Conservation (phyloP, 2,888 invertebrate genomes). For the Parochlus steinenii region DNA sequence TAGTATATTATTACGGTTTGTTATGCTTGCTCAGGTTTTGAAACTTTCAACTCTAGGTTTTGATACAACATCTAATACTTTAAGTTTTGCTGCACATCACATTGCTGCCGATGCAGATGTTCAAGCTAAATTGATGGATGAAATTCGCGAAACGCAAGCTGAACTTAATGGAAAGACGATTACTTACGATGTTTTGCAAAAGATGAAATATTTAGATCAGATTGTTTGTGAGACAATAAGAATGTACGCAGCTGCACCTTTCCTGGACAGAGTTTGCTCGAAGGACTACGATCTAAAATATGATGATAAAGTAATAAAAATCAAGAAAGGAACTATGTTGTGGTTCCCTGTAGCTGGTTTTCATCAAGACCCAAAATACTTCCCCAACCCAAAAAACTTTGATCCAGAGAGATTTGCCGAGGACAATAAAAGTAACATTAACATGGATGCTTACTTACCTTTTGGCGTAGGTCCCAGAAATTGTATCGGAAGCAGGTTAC, state of each 20-base stretch:
- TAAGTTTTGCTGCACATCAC: slow-evolving; percentile 35
- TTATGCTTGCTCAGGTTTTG: no score
- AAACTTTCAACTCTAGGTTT: no score
- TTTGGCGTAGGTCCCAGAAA: slow-evolving; percentile 2
- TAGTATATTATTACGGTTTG: no score
- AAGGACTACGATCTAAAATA: neutral
- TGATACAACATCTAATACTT: slow-evolving; percentile 37
- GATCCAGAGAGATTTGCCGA: slow-evolving; percentile 2
- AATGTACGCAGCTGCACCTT: slow-evolving; percentile 1
- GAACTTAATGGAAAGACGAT: slow-evolving; percentile 29
- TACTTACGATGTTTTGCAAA: slow-evolving; percentile 36
- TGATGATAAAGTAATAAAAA: neutral
- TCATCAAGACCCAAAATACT: slow-evolving; percentile 6
- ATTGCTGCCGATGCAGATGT: slow-evolving; percentile 34
- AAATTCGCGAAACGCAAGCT: slow-evolving; percentile 29
- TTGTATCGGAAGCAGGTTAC: slow-evolving; percentile 5
- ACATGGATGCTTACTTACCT: neutral
- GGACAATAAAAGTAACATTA: slow-evolving; percentile 1
- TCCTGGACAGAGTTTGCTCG: neutral
- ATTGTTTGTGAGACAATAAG: slow-evolving; percentile 21
- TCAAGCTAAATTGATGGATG: slow-evolving; percentile 33
- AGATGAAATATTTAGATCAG: slow-evolving; percentile 39
- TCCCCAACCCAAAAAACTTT: slow-evolving; percentile 1
- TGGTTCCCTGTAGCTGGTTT: neutral
- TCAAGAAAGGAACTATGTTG: neutral